phyloP scores from a whole-genome alignment of 2,113 vertebrate genomes.

The Salminus brasiliensis region DNA sequence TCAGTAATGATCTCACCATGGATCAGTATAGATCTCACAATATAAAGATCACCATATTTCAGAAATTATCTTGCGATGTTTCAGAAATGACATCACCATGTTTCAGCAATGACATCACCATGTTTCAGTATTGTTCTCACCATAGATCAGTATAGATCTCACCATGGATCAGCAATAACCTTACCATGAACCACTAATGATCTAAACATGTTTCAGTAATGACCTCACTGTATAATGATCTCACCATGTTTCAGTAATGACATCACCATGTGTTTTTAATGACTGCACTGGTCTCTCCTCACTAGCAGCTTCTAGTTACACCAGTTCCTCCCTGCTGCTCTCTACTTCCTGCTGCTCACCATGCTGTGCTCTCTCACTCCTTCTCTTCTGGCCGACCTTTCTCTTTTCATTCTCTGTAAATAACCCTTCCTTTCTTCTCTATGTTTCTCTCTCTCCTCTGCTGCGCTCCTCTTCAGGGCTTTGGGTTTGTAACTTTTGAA shows the following conservation, averaged over 20 bases:
- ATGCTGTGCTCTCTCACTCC: background rate
- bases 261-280: background rate
- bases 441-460: constrained; percentile 44
- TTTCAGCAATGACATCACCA: too few species aligned
- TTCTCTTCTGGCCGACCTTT: background rate
- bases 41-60: background rate
- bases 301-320: constrained; percentile 16
- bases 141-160: background rate
- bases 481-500: constrained; percentile 98
- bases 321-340: constrained; percentile 48
- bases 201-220: background rate
- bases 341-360: constrained; percentile 7
- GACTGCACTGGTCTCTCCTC: background rate
- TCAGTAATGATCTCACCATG: background rate
- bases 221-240: background rate
- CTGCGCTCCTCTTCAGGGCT: constrained; percentile 73
- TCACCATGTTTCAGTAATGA: background rate
- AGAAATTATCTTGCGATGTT: background rate
- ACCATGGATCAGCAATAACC: background rate
- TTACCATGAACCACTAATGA: background rate
- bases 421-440: constrained; percentile 1
- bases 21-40: background rate
- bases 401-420: background rate
- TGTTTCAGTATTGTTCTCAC: background rate
- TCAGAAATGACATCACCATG: background rate